A percentile compares a stretch with the other conserved stretches of the same genome.
phyloP scores from a whole-genome alignment of 1,140 invertebrate species.

The Mercenaria mercenaria region DNA sequence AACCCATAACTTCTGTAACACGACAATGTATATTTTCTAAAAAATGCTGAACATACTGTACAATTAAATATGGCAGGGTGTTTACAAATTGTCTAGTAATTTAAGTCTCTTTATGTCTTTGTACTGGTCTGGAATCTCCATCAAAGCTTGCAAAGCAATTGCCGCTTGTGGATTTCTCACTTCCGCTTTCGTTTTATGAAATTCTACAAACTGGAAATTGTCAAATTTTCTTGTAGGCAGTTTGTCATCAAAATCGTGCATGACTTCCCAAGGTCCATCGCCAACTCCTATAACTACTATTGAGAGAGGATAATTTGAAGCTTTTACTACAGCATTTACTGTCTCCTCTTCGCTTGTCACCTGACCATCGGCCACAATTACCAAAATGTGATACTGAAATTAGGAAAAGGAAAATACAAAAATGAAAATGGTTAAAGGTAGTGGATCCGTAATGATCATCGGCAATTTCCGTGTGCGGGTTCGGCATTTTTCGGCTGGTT shows the following conservation, averaged over 20 bases:
- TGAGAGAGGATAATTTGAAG: constrained; percentile 87
- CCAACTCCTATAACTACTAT: constrained; percentile 88
- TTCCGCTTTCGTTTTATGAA: constrained; percentile 79
- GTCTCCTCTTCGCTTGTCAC: constrained; percentile 86
- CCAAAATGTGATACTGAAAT: constrained; percentile 86
- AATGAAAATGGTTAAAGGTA: no score
- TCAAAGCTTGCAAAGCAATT: constrained; percentile 86
- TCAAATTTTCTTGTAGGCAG: constrained; percentile 87
- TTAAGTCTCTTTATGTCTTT: constrained; percentile 83
- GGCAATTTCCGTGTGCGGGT: no score
- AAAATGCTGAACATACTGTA: no score
- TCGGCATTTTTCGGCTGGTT: no score
- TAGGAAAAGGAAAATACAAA: background rate
- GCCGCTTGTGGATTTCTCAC: constrained; percentile 83
- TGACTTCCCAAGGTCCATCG: constrained; percentile 87
- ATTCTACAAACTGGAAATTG: constrained; percentile 88
- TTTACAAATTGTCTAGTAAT: background rate
- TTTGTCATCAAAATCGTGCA: constrained; percentile 87
- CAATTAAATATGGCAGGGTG: no score
- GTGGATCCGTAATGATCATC: no score
- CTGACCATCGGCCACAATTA: constrained; percentile 87
- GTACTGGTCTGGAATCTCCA: constrained; percentile 87
- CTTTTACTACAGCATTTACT: constrained; percentile 86
- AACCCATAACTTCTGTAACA: no score
- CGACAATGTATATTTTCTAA: no score